Evolutionary conservation across 2,888 invertebrate species (phyloP).

Genomic region (Caenorhabditis doughertyi): DNA sequence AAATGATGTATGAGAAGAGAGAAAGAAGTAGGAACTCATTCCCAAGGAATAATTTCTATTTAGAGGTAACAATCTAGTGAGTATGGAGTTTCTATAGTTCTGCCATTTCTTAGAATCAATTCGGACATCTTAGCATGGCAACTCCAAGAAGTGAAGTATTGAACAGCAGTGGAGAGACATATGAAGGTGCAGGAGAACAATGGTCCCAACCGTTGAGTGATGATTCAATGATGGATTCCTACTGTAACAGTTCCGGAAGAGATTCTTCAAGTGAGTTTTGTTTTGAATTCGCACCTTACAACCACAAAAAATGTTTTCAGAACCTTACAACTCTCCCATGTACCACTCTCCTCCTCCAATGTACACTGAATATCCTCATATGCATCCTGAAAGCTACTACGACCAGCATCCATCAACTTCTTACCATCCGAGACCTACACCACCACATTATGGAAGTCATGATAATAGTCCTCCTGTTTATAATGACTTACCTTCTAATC

Average conservation of each 20-base stretch:
- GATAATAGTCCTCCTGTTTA: conserved; percentile 49
- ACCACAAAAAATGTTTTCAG: conserved; percentile 29
- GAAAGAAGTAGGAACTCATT: conserved; percentile 23
- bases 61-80: background rate
- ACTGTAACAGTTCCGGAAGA: conserved; percentile 41
- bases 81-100: background rate
- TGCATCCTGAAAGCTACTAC: conserved; percentile 17
- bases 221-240: conserved; percentile 44
- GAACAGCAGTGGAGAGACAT: background rate
- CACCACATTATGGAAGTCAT: conserved; percentile 33
- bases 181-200: conserved; percentile 61
- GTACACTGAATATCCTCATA: conserved; percentile 26
- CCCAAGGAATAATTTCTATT: conserved; percentile 11
- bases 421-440: conserved; percentile 32
- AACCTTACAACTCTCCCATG: conserved; percentile 57
- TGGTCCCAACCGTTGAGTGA: conserved; percentile 52
- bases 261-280: conserved; percentile 57
- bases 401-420: conserved; percentile 42
- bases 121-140: conserved; percentile 29
- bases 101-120: conserved; percentile 27
- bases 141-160: conserved; percentile 28
- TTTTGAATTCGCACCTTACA: background rate
- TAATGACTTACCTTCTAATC: conserved; percentile 35
- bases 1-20: conserved; percentile 54
- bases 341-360: conserved; percentile 45